A percentile compares a stretch with the other conserved stretches of the same genome.
phyloP scores from a whole-genome alignment of 2,797 vertebrate genomes.

The Clarias laeviceps region DNA sequence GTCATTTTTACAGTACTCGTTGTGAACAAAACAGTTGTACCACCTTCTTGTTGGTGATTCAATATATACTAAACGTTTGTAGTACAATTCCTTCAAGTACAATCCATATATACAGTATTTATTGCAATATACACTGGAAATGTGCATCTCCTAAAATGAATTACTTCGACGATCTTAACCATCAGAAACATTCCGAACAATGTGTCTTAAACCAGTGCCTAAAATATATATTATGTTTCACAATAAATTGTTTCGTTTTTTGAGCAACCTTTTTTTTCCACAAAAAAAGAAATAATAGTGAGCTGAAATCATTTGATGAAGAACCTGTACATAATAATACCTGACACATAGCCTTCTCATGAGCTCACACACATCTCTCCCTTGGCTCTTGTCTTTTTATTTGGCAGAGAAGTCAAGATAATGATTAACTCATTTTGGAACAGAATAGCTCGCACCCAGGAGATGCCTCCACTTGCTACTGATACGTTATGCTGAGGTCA shows the following conservation, averaged over 20 bases:
- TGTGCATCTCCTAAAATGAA: constrained; percentile 47
- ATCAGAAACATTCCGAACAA: background rate
- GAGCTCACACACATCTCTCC: constrained; percentile 34
- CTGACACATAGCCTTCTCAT: constrained; percentile 50
- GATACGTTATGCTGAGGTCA: constrained; percentile 71
- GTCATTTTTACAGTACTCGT: constrained; percentile 19
- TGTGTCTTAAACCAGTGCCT: background rate
- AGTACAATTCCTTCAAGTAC: constrained; percentile 30
- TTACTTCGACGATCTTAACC: background rate
- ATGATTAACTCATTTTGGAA: constrained; percentile 54
- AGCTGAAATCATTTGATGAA: constrained; percentile 34
- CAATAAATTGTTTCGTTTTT: background rate
- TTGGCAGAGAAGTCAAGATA: constrained; percentile 42
- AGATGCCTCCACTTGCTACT: constrained; percentile 75
- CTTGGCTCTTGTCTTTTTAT: constrained; percentile 44
- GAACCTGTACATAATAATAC: constrained; percentile 36
- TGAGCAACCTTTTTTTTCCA: background rate
- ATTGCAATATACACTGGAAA: constrained; percentile 69
- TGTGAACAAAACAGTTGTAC: constrained; percentile 24
- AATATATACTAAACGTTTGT: constrained; percentile 15
- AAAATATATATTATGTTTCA: constrained; percentile 2
- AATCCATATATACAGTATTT: constrained; percentile 39
- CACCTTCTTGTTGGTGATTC: constrained; percentile 32
- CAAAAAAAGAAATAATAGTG: constrained; percentile 10
- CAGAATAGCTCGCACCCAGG: constrained; percentile 61